phyloP scores from a whole-genome alignment of 2,888 invertebrate genomes.

The Noctua fimbriata region DNA sequence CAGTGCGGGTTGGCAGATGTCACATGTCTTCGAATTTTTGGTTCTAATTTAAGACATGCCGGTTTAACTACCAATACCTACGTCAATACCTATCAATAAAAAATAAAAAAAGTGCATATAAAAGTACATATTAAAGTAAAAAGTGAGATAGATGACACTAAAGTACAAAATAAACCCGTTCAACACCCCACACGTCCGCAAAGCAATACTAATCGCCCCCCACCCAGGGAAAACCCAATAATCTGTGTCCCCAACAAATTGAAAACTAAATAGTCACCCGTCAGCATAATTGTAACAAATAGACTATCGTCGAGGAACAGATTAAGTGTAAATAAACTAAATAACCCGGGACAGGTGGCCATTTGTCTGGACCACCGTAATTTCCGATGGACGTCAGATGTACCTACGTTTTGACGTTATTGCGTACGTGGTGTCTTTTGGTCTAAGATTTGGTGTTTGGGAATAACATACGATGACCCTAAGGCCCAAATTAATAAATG shows the following conservation, averaged over 20 bases:
- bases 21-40: no score
- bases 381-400: constrained; percentile 46
- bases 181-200: constrained; percentile 9
- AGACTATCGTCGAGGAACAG: constrained; percentile 31
- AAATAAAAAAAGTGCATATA: background rate
- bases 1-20: no score
- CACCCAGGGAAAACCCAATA: constrained; percentile 54
- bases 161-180: background rate
- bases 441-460: background rate
- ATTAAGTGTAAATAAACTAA: constrained; percentile 63
- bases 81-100: no score
- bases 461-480: background rate
- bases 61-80: no score
- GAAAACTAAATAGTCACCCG: constrained; percentile 61
- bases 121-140: constrained; percentile 2
- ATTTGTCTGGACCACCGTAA: constrained; percentile 54
- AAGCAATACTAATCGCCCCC: constrained; percentile 41
- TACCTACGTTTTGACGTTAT: constrained; percentile 30
- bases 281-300: constrained; percentile 68
- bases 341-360: constrained; percentile 53
- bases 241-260: constrained; percentile 53
- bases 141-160: constrained; percentile 12
- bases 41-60: no score
- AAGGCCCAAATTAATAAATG: background rate
- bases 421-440: constrained; percentile 31